Evolutionary conservation across 2,113 vertebrate species (phyloP).

Genomic region (Pelobates fuscus): DNA sequence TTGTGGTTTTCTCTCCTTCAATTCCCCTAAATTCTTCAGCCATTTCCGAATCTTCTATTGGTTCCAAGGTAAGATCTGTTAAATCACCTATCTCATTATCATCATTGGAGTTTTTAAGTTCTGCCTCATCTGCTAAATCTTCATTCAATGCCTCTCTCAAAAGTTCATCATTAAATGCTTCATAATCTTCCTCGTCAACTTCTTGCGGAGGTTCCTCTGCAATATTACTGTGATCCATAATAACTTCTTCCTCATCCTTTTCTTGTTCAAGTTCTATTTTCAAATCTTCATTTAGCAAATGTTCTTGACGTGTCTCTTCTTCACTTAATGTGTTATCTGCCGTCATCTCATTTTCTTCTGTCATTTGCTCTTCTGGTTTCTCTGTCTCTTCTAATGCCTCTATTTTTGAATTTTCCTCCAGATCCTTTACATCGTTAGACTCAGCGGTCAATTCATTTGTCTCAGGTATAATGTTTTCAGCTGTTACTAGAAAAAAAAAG

Average conservation of each 20-base stretch:
- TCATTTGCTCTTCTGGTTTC: background rate
- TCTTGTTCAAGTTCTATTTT: background rate
- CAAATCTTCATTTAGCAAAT: background rate
- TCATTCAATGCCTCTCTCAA: background rate
- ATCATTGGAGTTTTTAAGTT: background rate
- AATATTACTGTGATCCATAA: background rate
- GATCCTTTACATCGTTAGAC: too few species aligned
- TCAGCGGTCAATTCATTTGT: too few species aligned
- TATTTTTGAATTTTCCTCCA: background rate
- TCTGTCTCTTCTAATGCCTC: background rate
- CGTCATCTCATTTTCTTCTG: background rate
- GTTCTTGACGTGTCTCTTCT: background rate
- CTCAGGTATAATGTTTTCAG: too few species aligned
- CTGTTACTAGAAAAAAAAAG: too few species aligned
- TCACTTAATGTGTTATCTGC: background rate
- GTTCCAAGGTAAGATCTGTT: background rate
- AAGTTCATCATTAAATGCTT: background rate
- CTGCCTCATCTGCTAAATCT: background rate
- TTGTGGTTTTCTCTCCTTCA: background rate
- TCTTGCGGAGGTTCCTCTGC: too few species aligned
- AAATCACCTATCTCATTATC: background rate
- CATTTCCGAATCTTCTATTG: background rate
- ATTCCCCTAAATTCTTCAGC: background rate
- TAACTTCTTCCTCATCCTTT: background rate
- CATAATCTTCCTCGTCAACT: background rate